A percentile compares a stretch with the other conserved stretches of the same genome.
Conservation (phyloP, 2,888 invertebrate species). For the Protonemura montana region DNA sequence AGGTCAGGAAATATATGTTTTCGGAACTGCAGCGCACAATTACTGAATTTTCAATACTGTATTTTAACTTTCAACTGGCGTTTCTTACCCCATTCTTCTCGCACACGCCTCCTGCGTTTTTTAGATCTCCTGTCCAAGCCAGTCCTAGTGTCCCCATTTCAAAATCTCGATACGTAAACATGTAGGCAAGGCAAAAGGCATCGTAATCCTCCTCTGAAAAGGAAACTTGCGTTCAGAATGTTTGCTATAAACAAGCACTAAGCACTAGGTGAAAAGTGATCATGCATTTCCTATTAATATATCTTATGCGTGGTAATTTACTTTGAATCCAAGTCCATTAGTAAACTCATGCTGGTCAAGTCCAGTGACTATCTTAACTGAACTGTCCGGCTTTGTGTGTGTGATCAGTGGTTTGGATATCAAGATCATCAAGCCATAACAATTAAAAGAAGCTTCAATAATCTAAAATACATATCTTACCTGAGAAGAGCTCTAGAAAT, state of each 20-base stretch:
- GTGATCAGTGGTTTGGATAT: too few species aligned
- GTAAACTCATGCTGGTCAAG: too few species aligned
- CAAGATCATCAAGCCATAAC: too few species aligned
- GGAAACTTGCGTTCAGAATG: neutral
- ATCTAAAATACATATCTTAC: conserved; percentile 59
- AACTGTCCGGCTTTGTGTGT: too few species aligned
- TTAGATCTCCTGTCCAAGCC: conserved; percentile 97
- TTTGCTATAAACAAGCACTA: neutral
- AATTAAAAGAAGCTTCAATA: too few species aligned
- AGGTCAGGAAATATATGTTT: neutral
- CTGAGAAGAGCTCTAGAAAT: conserved; percentile 96
- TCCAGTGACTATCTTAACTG: too few species aligned
- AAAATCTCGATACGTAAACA: conserved; percentile 97
- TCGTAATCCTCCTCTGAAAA: conserved; percentile 95
- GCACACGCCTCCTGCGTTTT: conserved; percentile 97
- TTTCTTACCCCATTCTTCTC: conserved; percentile 87
- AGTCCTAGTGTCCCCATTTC: conserved; percentile 96
- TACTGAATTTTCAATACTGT: neutral
- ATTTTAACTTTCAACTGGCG: neutral
- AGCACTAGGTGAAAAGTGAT: neutral
- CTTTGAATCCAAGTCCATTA: too few species aligned
- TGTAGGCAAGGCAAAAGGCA: conserved; percentile 97
- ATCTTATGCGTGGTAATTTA: too few species aligned
- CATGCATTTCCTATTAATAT: too few species aligned
- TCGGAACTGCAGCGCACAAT: neutral